Evolutionary conservation across 2,888 invertebrate species (phyloP).

Genomic region (Muscina levida): DNA sequence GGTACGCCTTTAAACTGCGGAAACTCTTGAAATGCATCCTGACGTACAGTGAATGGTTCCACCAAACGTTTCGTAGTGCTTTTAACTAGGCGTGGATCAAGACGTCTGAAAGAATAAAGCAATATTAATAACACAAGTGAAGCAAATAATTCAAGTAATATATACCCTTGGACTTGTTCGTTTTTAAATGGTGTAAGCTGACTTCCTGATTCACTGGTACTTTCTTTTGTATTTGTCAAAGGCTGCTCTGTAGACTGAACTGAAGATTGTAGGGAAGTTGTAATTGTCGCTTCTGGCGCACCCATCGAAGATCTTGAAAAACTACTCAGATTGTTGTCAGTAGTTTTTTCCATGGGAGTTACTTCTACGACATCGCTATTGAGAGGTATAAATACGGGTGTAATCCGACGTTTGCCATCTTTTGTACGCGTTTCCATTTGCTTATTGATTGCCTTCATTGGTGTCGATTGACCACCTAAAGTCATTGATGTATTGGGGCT

Average conservation of each 20-base stretch:
- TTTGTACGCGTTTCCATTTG: constrained; percentile 97
- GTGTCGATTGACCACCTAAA: constrained; percentile 55
- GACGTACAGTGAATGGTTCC: constrained; percentile 52
- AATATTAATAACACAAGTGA: not conserved
- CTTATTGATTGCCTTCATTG: constrained; percentile 86
- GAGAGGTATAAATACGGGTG: constrained; percentile 95
- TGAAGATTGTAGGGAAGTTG: constrained; percentile 51
- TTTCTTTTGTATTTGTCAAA: constrained; percentile 4
- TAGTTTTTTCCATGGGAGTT: not conserved
- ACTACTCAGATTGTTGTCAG: constrained; percentile 32
- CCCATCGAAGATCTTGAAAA: constrained; percentile 66
- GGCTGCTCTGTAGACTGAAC: not conserved
- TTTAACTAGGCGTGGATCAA: constrained; percentile 74
- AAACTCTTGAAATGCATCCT: constrained; percentile 53
- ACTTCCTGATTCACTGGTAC: constrained; percentile 37
- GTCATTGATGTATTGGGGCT: not conserved
- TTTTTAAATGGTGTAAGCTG: constrained; percentile 70
- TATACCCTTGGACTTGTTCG: constrained; percentile 71
- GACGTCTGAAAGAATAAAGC: constrained; percentile 67
- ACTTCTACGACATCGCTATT: constrained; percentile 81
- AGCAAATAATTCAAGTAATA: not conserved
- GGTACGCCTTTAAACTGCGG: constrained; percentile 55
- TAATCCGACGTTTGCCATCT: constrained; percentile 97
- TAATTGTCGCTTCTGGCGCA: not conserved
- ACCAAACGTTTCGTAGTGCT: constrained; percentile 65